Base-by-base conservation (phyloP, 2,888 invertebrate species). In the Labia minor region DNA sequence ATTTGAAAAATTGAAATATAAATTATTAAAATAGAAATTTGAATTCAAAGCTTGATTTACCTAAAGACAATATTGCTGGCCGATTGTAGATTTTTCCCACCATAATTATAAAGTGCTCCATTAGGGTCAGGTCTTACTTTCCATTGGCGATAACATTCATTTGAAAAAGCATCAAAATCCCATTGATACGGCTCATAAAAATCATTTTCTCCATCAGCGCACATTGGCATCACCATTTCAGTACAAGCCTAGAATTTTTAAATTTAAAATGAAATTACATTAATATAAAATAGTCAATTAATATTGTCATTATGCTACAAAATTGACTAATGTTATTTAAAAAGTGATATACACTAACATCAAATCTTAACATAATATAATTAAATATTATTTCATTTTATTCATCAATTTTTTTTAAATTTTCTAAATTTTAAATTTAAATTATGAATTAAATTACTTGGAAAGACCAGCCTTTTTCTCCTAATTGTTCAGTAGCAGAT, bases 221-320 rank as follows among this genome's bases (percentile, higher is more conserved):
- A 97, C 81, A 90, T 86, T 0, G 97, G 97, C 92, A 96, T 95
- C 68, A 95, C 88, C 90, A 98, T 95, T 78, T 99, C 97, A 20
- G 95, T 94, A 75, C 98, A 98, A 0, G 89, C 83, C 88, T 94
- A 80, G 1, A 72, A 68, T 63, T 62, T 65, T 20, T 3, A 2
- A 21, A 37, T 26, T 18, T 16, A 26, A 26, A 14, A 63, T 61
- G n/a, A 62, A n/a, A 19, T 65, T 21, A 26, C 61, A 18, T 65
- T 37, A 62, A 19, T 65, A 21, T 11, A 16, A n/a, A n/a, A n/a
- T n/a, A n/a, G 33, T 14, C 11, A 62, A 62, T 62, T 16, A 11
- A 62, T 14, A 62, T 62, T 11, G 63, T 11, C 16, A 16, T 16
- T 14, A 11, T 18, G 16, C 16, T 16, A 62, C 63, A n/a, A 16